These are phyloP conservation scores for Drosophila eugracilis DNA, from an alignment of 1,140 invertebrate species.

Conservation along the genomic window DNA sequence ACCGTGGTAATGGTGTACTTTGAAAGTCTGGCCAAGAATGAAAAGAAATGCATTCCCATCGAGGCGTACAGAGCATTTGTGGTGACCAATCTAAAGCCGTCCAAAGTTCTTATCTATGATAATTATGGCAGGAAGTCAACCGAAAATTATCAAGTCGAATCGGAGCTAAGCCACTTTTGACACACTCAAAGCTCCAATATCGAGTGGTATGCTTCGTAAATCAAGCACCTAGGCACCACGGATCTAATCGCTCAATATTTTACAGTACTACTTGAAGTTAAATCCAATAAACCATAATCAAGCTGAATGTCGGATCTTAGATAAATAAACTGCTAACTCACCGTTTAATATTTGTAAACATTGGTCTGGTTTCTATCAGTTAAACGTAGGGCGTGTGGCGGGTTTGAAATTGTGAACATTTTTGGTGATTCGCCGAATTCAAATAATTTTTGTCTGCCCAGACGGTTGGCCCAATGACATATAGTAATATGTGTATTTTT, in stretches of 20 bases:
- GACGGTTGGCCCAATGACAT: not conserved
- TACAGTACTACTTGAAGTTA: conserved; percentile 6
- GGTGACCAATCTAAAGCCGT: conserved; percentile 90
- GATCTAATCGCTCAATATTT: not conserved
- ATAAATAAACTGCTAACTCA: conserved; percentile 13
- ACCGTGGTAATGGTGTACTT: conserved; percentile 70
- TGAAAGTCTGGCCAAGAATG: conserved; percentile 88
- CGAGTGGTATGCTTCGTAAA: conserved; percentile 21
- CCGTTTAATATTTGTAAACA: conserved; percentile 25
- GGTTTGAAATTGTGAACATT: not conserved
- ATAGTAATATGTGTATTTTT: not conserved
- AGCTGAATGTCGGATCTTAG: conserved; percentile 3
- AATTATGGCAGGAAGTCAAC: conserved; percentile 91
- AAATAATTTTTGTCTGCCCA: not conserved
- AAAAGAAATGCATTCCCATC: conserved; percentile 87
- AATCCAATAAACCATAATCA: conserved; percentile 7
- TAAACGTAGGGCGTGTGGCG: not conserved
- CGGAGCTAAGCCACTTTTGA: conserved; percentile 46
- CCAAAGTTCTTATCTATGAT: conserved; percentile 93
- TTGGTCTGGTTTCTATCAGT: conserved; percentile 11
- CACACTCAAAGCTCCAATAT: conserved; percentile 18
- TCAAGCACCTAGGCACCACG: conserved; percentile 7
- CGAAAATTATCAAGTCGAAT: conserved; percentile 57
- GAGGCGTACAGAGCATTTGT: conserved; percentile 89
- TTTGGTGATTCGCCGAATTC: not conserved